Evolutionary conservation across 2,888 invertebrate species (phyloP).

Genomic region (Lobophora halterata): DNA sequence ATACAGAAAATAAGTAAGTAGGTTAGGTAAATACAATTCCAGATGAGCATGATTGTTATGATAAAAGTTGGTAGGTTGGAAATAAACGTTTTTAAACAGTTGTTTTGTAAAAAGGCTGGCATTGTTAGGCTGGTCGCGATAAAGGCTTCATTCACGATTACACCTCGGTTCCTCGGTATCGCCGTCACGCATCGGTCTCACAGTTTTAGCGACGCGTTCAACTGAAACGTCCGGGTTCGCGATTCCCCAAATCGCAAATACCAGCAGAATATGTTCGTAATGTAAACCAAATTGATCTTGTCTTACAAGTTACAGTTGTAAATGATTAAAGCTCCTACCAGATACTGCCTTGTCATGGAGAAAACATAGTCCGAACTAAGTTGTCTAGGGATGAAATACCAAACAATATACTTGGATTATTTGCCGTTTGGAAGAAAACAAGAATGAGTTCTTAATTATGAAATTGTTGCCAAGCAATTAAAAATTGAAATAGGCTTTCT

Average conservation of each 20-base stretch:
- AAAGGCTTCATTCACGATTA: constrained; percentile 54
- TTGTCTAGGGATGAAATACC: no score
- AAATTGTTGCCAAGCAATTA: constrained; percentile 5
- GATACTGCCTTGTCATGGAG: no score
- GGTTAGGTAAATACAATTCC: no score
- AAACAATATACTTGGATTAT: no score
- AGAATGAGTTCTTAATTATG: no score
- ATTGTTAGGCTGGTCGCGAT: constrained; percentile 61
- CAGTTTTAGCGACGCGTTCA: constrained; percentile 42
- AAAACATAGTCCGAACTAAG: no score
- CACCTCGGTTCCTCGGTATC: constrained; percentile 42
- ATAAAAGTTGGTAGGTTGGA: constrained; percentile 2
- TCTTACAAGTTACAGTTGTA: constrained; percentile 8
- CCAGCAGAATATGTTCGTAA: constrained; percentile 12
- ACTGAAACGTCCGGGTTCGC: constrained; percentile 32
- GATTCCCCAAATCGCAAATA: constrained; percentile 27
- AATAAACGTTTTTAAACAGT: constrained; percentile 17
- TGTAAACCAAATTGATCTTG: constrained; percentile 15
- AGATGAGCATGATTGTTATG: no score
- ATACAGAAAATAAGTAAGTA: no score
- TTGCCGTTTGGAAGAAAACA: no score
- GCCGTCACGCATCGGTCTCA: constrained; percentile 22
- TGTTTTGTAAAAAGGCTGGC: constrained; percentile 33
- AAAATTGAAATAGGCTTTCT: constrained; percentile 35
- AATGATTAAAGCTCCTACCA: no score